These are phyloP conservation scores for Pseudotriccus pelzelni DNA, from an alignment of 2,797 vertebrate genomes.

Conservation along the genomic window DNA sequence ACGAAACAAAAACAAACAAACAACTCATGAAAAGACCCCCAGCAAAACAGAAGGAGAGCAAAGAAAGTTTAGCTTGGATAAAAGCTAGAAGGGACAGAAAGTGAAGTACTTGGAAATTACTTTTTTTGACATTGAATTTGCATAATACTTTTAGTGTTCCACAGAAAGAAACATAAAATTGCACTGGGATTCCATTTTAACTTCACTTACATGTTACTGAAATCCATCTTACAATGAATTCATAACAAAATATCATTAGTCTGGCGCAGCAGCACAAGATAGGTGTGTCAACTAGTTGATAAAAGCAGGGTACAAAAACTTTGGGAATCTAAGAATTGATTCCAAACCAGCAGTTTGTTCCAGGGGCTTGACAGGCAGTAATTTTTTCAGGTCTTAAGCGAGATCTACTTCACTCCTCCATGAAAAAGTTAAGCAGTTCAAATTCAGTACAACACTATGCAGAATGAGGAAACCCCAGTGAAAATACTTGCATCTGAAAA, in stretches of 20 bases:
- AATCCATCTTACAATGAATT: neutral
- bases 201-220: neutral
- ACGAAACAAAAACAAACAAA: neutral
- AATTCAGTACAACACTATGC: neutral
- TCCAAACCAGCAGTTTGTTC: neutral
- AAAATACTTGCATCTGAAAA: neutral
- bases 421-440: neutral
- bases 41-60: neutral
- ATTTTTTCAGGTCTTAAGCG: neutral
- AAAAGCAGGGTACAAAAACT: neutral
- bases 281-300: neutral
- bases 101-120: neutral
- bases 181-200: neutral
- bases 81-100: neutral
- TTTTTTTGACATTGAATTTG: neutral
- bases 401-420: neutral
- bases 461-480: neutral
- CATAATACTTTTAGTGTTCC: neutral
- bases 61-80: neutral
- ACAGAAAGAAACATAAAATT: neutral
- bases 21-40: neutral
- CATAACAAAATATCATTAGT: neutral
- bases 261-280: neutral
- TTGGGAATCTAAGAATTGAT: neutral
- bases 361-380: neutral